Evolutionary conservation across 2,113 vertebrate species (phyloP).

Genomic region (Barbus barbus): DNA sequence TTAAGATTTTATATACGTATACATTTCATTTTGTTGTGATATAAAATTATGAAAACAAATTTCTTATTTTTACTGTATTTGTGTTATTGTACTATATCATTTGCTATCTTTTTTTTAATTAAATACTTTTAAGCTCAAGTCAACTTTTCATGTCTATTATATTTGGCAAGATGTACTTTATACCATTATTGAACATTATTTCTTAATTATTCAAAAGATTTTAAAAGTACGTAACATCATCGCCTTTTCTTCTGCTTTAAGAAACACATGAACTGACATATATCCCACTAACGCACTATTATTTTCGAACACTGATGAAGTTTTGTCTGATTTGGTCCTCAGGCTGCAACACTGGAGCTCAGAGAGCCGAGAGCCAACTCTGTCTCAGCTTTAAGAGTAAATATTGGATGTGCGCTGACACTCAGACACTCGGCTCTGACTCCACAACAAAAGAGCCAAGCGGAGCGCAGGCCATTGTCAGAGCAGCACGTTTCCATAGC

Average conservation of each 20-base stretch:
- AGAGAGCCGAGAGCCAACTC: constrained; percentile 45
- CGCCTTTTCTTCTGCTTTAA: background rate
- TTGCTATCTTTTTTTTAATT: background rate
- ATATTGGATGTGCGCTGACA: constrained; percentile 38
- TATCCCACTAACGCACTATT: background rate
- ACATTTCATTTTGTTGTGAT: no score
- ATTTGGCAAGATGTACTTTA: background rate
- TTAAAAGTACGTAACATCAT: background rate
- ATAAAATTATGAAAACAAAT: no score
- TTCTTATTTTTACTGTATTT: no score
- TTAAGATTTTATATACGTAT: no score
- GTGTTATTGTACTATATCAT: no score
- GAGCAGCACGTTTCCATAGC: constrained; percentile 58
- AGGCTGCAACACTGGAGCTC: constrained; percentile 53
- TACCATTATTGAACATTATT: background rate
- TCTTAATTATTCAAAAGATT: background rate
- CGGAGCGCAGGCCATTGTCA: constrained; percentile 41
- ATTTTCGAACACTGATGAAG: background rate
- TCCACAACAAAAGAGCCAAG: constrained; percentile 46
- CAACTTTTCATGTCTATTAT: background rate
- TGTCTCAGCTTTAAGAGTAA: constrained; percentile 34
- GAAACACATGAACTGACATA: background rate
- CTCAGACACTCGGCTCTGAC: constrained; percentile 22
- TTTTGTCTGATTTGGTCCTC: constrained; percentile 56
- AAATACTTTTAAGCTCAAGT: background rate